Evolutionary conservation across 2,888 invertebrate genomes (phyloP).

Genomic region (Harmothoe impar): DNA sequence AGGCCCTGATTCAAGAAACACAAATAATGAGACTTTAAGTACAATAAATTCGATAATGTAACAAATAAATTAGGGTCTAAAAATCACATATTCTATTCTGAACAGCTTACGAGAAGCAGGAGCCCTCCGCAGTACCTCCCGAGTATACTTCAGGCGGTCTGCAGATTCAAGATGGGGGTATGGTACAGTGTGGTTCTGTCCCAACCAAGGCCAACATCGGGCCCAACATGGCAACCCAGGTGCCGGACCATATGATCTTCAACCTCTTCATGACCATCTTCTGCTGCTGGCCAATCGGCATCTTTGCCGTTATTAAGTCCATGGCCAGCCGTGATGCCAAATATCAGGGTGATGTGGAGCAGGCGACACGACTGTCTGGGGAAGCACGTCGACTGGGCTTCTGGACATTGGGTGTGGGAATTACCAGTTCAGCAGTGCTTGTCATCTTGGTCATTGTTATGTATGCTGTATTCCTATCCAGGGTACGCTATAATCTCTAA

Average conservation of each 20-base stretch:
- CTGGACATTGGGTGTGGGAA: conserved; percentile 68
- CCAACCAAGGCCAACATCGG: conserved; percentile 33
- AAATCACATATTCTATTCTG: too few relatives aligned
- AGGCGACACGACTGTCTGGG: neutral
- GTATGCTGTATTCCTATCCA: conserved; percentile 22
- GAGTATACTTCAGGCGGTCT: neutral
- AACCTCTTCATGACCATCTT: conserved; percentile 69
- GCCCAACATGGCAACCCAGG: conserved; percentile 64
- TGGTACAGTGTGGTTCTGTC: conserved; percentile 22
- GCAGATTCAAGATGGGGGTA: conserved; percentile 3
- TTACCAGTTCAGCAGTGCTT: conserved; percentile 49
- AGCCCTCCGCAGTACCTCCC: neutral
- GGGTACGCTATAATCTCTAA: too few relatives aligned
- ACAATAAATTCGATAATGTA: too few relatives aligned
- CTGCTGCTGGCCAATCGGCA: conserved; percentile 71
- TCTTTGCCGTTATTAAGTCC: conserved; percentile 69
- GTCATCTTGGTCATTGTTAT: conserved; percentile 42
- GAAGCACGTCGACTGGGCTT: conserved; percentile 63
- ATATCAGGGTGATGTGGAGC: conserved; percentile 51
- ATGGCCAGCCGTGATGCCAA: conserved; percentile 67
- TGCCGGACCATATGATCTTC: conserved; percentile 67
- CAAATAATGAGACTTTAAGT: too few relatives aligned
- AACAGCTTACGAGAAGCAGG: too few relatives aligned
- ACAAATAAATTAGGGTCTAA: too few relatives aligned
- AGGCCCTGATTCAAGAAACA: too few relatives aligned